phyloP scores from a whole-genome alignment of 2,888 invertebrate genomes.

The Bugulina stolonifera region DNA sequence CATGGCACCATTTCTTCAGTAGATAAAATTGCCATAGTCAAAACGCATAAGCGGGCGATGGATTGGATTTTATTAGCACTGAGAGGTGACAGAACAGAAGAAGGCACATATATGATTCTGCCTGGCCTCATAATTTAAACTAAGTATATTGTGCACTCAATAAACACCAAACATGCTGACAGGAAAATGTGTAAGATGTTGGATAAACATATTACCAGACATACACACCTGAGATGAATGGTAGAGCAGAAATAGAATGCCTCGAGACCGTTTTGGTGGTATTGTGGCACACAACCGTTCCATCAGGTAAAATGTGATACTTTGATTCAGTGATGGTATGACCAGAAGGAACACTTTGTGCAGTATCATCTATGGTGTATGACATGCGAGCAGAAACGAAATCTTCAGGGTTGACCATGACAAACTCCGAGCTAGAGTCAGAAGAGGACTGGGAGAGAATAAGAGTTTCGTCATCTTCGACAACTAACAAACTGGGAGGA shows the following conservation, averaged over 20 bases:
- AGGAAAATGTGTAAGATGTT: not conserved
- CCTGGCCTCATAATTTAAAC: no score
- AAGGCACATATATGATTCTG: no score
- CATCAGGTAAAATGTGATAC: conserved; percentile 9
- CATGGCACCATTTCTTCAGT: no score
- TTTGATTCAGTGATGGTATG: conserved; percentile 7
- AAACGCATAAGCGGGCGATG: no score
- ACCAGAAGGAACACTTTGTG: not conserved
- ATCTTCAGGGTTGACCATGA: not conserved
- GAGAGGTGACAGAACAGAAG: no score
- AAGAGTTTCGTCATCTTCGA: conserved; percentile 12
- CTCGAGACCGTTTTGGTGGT: not conserved
- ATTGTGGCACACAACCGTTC: conserved; percentile 18
- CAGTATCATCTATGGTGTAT: not conserved
- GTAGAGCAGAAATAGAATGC: not conserved
- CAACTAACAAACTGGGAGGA: not conserved
- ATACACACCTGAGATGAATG: not conserved
- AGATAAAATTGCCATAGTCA: no score
- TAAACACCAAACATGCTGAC: not conserved
- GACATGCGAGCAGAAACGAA: not conserved
- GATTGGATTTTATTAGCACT: no score
- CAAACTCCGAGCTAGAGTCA: not conserved
- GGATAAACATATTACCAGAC: no score
- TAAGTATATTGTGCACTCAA: no score
- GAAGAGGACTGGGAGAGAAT: not conserved